Conservation (phyloP, 2,113 vertebrate genomes). For the Heliornis fulica region DNA sequence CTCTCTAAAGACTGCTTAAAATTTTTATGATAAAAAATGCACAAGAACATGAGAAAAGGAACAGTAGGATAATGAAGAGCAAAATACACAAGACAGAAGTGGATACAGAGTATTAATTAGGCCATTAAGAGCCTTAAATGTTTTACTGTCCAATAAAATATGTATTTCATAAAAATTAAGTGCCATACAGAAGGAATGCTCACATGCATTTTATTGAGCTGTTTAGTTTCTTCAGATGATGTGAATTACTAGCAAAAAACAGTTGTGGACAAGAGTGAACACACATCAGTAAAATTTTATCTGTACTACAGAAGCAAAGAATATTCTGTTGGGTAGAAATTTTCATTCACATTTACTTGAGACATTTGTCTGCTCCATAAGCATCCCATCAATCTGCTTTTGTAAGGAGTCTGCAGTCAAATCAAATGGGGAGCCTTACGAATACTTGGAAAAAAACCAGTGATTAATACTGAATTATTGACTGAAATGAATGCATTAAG, state of each 20-base stretch:
- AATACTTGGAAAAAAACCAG: neutral
- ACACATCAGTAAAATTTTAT: neutral
- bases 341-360: neutral
- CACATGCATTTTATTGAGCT: neutral
- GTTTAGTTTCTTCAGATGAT: neutral
- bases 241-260: neutral
- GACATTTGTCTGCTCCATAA: neutral
- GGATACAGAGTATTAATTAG: slow-evolving; percentile 52
- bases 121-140: slow-evolving; percentile 41
- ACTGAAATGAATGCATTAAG: neutral
- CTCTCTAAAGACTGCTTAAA: slow-evolving; percentile 37
- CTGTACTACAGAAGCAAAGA: neutral
- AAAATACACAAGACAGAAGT: slow-evolving; percentile 14
- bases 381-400: neutral
- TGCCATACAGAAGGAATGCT: slow-evolving; percentile 6
- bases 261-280: neutral
- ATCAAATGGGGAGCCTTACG: neutral
- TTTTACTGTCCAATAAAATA: slow-evolving; percentile 58
- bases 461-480: slow-evolving; percentile 22
- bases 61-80: neutral
- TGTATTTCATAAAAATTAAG: slow-evolving; percentile 46
- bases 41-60: neutral
- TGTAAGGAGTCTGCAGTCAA: neutral
- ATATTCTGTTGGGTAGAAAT: neutral
- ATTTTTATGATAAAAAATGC: slow-evolving; percentile 42